Base-by-base conservation (phyloP, 2,797 vertebrate genomes). In the Peromyscus melanophrys region DNA sequence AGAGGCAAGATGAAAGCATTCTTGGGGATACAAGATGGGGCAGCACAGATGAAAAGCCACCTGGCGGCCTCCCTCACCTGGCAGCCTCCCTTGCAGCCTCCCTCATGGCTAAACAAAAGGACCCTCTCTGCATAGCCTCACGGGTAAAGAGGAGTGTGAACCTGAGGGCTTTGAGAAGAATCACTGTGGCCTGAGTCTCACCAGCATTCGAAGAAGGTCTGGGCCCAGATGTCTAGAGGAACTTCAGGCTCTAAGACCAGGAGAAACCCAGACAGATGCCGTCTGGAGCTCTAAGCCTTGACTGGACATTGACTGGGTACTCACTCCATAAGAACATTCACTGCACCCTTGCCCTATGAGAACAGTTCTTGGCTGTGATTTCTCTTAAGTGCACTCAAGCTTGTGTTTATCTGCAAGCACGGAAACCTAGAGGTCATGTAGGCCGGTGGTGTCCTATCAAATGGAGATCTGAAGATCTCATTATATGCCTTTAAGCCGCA, bases 51-150 rank as follows among this genome's bases (percentile, higher is more conserved):
- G 86, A 94, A 81, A 95, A 85, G 88, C 86, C 92, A 96, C 81
- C 97, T 97, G 97, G 96, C 82, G 65, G 90, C 37, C 89, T 52
- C 82, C 29, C 40, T 92, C 46, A 96, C 81, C 97, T 97, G 97
- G 96, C 82, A 71, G 90, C 37, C 89, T 52, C 43, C 43, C 43
- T 43, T 4, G 96, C 82, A 71, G 90, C 37, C 89, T 52, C 82
- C 29, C 40, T 92, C n/a, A 23, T 76, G 82, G 67, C 71, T 69
- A 80, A 73, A 97, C 95, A 97, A 98, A 97, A 96, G 77, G 57
- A 71, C 81, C 37, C n/a, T 95, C 67, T 96, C 67, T 85, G 11
- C 0, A 37, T 40, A 3, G 7, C 49, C 49, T 57, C 82, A 10
- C 29, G 8, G 29, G 69, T 59, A 76, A 86, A 90, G 75, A 76